Evolutionary conservation across 2,797 vertebrate species (phyloP).

Genomic region (Myotis vivesi): DNA sequence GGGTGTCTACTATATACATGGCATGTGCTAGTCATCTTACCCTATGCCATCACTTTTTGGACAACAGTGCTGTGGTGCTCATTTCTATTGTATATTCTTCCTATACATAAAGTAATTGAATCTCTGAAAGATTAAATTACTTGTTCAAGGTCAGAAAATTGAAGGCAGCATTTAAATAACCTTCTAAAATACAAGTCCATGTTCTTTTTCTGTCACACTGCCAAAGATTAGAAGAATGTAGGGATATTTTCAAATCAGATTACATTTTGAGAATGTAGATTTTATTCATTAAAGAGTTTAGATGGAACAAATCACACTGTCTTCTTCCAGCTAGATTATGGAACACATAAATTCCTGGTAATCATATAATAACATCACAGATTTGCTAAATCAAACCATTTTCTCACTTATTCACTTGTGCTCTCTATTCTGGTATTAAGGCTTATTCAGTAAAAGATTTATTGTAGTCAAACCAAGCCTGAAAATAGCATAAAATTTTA

Average conservation of each 20-base stretch:
- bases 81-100: background rate
- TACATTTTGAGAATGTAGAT: background rate
- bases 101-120: background rate
- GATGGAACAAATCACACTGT: background rate
- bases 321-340: background rate
- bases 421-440: slow-evolving; percentile 5
- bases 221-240: background rate
- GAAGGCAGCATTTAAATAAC: background rate
- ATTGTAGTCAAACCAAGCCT: slow-evolving; percentile 43
- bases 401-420: slow-evolving; percentile 14
- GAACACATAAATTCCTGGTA: slow-evolving; percentile 1
- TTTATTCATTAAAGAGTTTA: slow-evolving; percentile 18
- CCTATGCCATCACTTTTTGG: background rate
- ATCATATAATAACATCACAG: background rate
- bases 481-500: slow-evolving; percentile 60
- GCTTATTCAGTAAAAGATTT: slow-evolving; percentile 52
- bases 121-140: background rate
- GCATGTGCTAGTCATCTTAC: background rate
- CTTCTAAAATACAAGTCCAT: background rate
- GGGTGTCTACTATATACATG: background rate
- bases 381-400: slow-evolving; percentile 27
- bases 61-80: background rate
- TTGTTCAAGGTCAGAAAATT: background rate
- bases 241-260: slow-evolving; percentile 28
- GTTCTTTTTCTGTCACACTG: background rate